Conservation (phyloP, 1,140 invertebrate species). For the Drosophila serrata region DNA sequence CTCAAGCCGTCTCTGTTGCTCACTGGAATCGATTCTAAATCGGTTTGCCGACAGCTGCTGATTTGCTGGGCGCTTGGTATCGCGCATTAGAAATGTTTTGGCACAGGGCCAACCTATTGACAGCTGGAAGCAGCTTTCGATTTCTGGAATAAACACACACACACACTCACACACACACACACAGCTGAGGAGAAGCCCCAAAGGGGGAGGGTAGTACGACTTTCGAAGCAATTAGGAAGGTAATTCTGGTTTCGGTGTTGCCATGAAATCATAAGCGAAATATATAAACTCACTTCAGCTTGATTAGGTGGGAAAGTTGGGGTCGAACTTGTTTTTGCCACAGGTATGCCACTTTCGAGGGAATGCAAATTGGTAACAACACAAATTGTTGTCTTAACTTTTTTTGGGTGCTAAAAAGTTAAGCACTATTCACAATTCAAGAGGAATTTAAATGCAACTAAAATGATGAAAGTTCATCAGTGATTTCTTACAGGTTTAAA, state of each 20-base stretch:
- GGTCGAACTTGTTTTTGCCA: conserved; percentile 23
- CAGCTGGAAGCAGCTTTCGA: conserved; percentile 73
- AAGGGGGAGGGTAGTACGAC: conserved; percentile 1
- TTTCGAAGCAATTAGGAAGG: conserved; percentile 30
- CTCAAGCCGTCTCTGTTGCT: conserved; percentile 5
- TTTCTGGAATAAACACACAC: conserved; percentile 46
- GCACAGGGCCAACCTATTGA: conserved; percentile 60
- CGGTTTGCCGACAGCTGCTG: conserved; percentile 26
- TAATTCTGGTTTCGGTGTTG: conserved; percentile 25
- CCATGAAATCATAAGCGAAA: conserved; percentile 65
- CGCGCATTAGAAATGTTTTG: conserved; percentile 64
- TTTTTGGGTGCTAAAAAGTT: conserved; percentile 14
- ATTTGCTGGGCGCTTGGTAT: conserved; percentile 69
- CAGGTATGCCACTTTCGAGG: conserved; percentile 21
- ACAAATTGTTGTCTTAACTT: not conserved
- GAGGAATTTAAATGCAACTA: not conserved
- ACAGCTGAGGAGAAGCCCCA: too few species aligned
- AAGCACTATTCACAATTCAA: not conserved
- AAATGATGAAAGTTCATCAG: not conserved
- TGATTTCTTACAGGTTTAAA: conserved; percentile 1
- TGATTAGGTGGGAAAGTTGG: conserved; percentile 22
- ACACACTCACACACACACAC: not conserved
- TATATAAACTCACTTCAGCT: conserved; percentile 26
- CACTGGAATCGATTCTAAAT: conserved; percentile 47
- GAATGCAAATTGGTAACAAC: conserved; percentile 18